Percentiles rank a stretch among this genome's conserved stretches.
phyloP scores from a whole-genome alignment of 2,113 vertebrate genomes.

The Felis chaus region DNA sequence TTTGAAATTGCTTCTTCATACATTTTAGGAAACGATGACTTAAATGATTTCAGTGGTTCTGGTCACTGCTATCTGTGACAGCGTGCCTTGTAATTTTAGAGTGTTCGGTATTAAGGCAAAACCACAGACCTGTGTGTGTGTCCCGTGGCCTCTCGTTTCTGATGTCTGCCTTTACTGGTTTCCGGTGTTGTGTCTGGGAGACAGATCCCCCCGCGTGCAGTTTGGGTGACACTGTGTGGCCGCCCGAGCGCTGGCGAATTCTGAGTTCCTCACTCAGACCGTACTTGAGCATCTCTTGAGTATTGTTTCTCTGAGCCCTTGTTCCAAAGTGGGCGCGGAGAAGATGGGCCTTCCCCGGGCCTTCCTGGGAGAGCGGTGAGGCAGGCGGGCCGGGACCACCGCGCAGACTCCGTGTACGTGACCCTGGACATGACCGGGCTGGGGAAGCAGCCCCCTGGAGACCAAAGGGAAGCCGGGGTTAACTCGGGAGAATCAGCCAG shows the following conservation, averaged over 20 bases:
- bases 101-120: neutral
- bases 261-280: neutral
- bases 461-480: neutral
- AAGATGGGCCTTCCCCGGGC: neutral
- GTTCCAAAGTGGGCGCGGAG: neutral
- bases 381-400: too few species aligned
- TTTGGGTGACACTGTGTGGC: neutral
- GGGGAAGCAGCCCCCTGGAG: neutral
- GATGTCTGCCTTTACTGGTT: neutral
- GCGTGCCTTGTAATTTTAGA: constrained; percentile 22
- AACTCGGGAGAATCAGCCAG: neutral
- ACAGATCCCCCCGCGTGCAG: neutral
- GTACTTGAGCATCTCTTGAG: neutral
- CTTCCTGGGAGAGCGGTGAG: neutral
- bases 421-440: too few species aligned
- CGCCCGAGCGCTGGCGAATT: neutral
- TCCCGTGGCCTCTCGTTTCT: neutral
- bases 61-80: neutral
- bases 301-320: neutral
- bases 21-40: neutral
- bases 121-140: neutral
- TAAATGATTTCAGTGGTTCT: neutral
- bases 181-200: neutral
- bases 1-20: constrained; percentile 28
- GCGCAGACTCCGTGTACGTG: too few species aligned